A percentile compares a stretch with the other conserved stretches of the same genome.
Conservation (phyloP, 2,113 vertebrate genomes). For the Bungarus multicinctus region DNA sequence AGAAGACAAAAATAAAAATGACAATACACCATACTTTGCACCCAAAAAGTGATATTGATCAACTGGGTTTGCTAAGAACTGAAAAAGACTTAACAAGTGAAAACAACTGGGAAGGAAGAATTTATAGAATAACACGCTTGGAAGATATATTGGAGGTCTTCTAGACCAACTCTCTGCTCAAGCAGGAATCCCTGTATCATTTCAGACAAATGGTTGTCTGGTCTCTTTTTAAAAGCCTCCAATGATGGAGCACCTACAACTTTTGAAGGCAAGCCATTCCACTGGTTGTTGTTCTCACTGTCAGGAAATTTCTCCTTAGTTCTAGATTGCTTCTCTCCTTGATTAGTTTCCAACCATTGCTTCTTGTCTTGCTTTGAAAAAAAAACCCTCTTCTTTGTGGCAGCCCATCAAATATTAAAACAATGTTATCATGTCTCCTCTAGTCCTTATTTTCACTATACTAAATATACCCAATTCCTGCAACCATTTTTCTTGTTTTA, state of each 20-base stretch:
- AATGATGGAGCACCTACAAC: neutral
- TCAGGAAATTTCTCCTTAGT: neutral
- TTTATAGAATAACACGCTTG: neutral
- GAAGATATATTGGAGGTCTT: neutral
- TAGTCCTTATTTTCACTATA: neutral
- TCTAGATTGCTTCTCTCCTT: neutral
- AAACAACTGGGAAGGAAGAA: neutral
- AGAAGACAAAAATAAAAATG: neutral
- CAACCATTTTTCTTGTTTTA: neutral
- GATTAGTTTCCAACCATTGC: neutral
- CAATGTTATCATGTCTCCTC: neutral
- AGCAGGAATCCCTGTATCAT: neutral
- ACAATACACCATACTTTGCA: neutral
- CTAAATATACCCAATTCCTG: neutral
- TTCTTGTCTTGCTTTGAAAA: neutral
- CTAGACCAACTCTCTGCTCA: neutral
- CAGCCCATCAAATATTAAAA: neutral
- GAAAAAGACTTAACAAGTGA: neutral
- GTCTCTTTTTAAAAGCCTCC: neutral
- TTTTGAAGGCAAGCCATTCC: neutral
- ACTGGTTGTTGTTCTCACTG: neutral
- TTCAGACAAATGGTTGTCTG: neutral
- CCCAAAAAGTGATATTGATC: neutral
- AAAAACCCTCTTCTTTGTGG: neutral
- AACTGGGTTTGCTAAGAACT: neutral